These are phyloP conservation scores for Spodoptera frugiperda DNA, from an alignment of 1,140 invertebrate genomes.

Conservation along the genomic window DNA sequence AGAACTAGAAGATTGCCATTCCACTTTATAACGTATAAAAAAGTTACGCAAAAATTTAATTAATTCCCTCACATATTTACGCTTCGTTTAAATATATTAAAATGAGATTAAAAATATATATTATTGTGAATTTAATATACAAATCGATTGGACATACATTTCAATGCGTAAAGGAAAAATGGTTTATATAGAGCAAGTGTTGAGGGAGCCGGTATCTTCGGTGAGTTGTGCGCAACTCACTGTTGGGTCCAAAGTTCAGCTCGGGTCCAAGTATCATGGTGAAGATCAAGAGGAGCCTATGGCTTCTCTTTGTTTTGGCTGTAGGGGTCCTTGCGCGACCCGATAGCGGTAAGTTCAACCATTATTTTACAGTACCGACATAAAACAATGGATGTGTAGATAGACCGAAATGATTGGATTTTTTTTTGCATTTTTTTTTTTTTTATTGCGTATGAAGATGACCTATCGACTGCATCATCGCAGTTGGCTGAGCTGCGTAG, in stretches of 20 bases:
- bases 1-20: not conserved
- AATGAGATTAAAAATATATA: slow-evolving; percentile 57
- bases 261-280: slow-evolving; percentile 29
- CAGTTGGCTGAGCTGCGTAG: too few relatives aligned
- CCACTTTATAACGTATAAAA: not conserved
- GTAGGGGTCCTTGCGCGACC: slow-evolving; percentile 43
- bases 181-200: slow-evolving; percentile 62
- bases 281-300: slow-evolving; percentile 45
- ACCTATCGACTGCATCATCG: too few relatives aligned
- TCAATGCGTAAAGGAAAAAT: slow-evolving; percentile 53
- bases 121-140: slow-evolving; percentile 65
- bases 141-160: slow-evolving; percentile 65
- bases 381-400: not conserved
- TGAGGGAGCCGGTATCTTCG: slow-evolving; percentile 59
- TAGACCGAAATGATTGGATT: too few relatives aligned
- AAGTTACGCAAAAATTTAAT: slow-evolving; percentile 28
- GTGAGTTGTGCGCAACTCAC: slow-evolving; percentile 67
- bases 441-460: too few relatives aligned
- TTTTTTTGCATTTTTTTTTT: not conserved
- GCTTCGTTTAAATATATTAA: slow-evolving; percentile 59
- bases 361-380: not conserved
- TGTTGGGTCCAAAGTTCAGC: slow-evolving; percentile 57
- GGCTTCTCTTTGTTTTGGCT: slow-evolving; percentile 47
- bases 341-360: slow-evolving; percentile 51
- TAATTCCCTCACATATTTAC: slow-evolving; percentile 35